Base-by-base conservation (phyloP, 1,140 invertebrate species). In the Latrodectus geometricus region DNA sequence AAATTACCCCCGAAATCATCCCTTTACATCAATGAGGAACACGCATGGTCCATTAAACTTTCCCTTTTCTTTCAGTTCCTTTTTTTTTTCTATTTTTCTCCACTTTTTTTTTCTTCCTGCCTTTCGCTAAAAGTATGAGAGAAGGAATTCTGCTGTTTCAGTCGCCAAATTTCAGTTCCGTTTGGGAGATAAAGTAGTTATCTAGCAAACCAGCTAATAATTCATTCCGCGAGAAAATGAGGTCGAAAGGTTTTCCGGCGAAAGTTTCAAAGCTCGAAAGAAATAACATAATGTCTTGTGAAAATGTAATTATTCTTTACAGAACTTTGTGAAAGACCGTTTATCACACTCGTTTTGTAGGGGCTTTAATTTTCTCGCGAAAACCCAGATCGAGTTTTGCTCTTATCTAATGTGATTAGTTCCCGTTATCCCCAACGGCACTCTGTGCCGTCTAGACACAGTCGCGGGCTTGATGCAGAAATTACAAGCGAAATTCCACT, bases 11-110 rank as follows among this genome's bases (percentile, higher is more conserved):
- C 20, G 56, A 74, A 74, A 83, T 83, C 80, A 74, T 83, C 56
- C 69, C 70, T 66, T 66, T 65, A 74, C 80, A 83, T 83, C 80
- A 83, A 74, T 65, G 80, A 54, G 35, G 80, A 83, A 83, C 80
- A 83, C 80, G 80, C 80, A 83, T 65, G 80, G 70, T 74, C 80
- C 80, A 83, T 83, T 83, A 74, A 74, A 74, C 80, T 48, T 83
- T 83, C 49, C 21, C n/a, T 74, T 83, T 83, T 83, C 72, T 72
- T 70, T 83, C 52, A n/a, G 9, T 21, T 74, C 78, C 15, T 52
- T 21, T 70, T 81, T 73, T 54, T 74, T 35, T 35, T 35, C 20
- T 68, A 52, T n/a, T 74, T 83, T 74, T 66, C 21, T 12, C 52
- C 49, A 20, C 56, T 56, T 74, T 68, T 76, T 65, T 35, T 83